Evolutionary conservation across 2,888 invertebrate genomes (phyloP).

Genomic region (Kryphioiulus occultus): DNA sequence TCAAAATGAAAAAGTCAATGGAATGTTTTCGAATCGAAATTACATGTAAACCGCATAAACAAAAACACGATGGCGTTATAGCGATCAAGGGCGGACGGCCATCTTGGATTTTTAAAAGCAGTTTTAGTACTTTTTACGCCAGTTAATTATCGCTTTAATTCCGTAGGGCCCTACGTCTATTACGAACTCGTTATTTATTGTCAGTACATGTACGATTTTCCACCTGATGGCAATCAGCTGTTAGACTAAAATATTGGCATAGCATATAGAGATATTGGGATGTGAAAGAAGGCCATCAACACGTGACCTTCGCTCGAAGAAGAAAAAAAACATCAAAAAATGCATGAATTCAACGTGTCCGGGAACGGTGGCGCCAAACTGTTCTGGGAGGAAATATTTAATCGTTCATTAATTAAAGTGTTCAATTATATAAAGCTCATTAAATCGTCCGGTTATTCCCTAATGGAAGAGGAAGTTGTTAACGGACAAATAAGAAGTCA

Average conservation of each 20-base stretch:
- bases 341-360: background rate
- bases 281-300: background rate
- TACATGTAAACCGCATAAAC: background rate
- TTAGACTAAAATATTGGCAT: background rate
- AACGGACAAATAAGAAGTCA: too few species aligned
- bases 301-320: background rate
- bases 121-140: background rate
- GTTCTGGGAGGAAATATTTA: background rate
- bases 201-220: background rate
- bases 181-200: slow-evolving; percentile 15
- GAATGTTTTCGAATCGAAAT: background rate
- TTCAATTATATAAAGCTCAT: background rate
- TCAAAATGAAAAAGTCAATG: background rate
- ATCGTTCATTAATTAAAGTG: background rate
- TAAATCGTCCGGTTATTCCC: background rate
- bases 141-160: background rate
- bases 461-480: too few species aligned
- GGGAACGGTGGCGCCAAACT: background rate
- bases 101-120: background rate
- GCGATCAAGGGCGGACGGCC: background rate
- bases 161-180: background rate
- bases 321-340: background rate
- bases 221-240: slow-evolving; percentile 22
- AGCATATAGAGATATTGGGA: too few species aligned
- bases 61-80: background rate